Base-by-base conservation (phyloP, 1,140 invertebrate species). In the Polypedilum pembai region DNA sequence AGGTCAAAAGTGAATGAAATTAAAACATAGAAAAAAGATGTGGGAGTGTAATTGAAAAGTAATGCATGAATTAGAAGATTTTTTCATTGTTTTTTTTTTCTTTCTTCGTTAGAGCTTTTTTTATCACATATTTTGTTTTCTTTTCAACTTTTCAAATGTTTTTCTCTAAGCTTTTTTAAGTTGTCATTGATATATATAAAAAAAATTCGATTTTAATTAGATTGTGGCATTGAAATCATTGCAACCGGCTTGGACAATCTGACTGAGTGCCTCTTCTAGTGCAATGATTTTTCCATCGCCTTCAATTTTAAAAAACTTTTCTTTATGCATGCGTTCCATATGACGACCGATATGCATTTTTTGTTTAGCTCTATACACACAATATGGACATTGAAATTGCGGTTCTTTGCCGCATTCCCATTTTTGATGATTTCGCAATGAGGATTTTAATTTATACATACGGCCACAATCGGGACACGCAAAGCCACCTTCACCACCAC, bases 321-420 rank as follows among this genome's bases (percentile, higher is more conserved):
- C 90, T 80, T 92, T 90, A 82, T 94, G 91, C 91, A 93, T 93
- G 17, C 92, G 86, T 80, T 93, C 90, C 89, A 93, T 92, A 81
- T 94, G 92, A 73, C 91, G 87, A 45, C 90, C 91, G 78, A 93
- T 92, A 83, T 93, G 91, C 90, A 92, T 92, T 84, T 92, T 92
- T 80, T 92, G 91, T 79, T 92, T 93, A 76, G 91, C 91, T 75
- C 89, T 86, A 81, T 93, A 92, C 8, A 91, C 89, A 81, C 91
- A 93, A 82, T 91, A 91, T 5, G 90, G 90, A 82, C 91, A 93
- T 78, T 90, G 89, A 80, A 92, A 93, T 80, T 92, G 90, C 1
- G 91, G 91, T 81, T 92, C 91, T 82, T 92, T 92, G 76, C 90
- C 91, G 81, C 92, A 94, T 80, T 94, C 92, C 91, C 91, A 94